A percentile compares a stretch with the other conserved stretches of the same genome.
Conservation (phyloP, 2,797 vertebrate genomes). For the Rhincodon typus region DNA sequence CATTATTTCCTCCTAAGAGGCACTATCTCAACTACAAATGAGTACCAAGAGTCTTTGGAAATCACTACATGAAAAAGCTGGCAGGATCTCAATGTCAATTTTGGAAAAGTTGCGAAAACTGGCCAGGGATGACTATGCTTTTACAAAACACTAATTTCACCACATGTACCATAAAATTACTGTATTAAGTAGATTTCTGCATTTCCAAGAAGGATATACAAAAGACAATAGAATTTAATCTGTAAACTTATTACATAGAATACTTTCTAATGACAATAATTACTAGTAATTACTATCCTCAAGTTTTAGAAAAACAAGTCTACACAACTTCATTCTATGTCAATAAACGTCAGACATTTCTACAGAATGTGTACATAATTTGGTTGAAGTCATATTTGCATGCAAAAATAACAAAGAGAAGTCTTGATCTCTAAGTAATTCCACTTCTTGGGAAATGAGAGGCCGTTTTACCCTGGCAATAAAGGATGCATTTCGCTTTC, state of each 20-base stretch:
- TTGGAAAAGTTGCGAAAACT: neutral
- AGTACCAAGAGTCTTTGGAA: neutral
- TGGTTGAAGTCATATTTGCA: neutral
- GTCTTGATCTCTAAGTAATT: neutral
- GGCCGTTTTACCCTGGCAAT: neutral
- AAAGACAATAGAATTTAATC: neutral
- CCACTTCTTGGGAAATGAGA: neutral
- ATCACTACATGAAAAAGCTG: neutral
- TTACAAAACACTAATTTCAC: neutral
- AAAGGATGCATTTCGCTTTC: neutral
- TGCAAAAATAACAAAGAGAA: neutral
- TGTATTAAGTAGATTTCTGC: neutral
- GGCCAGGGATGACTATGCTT: neutral
- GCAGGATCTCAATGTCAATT: neutral
- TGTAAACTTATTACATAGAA: neutral
- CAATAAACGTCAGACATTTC: neutral
- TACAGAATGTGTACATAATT: neutral
- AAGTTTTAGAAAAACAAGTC: neutral
- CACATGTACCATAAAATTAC: neutral
- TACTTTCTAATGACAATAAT: neutral
- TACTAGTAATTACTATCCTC: neutral
- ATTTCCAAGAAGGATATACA: neutral
- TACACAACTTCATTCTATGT: neutral
- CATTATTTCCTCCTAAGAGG: neutral
- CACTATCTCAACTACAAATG: neutral